phyloP scores from a whole-genome alignment of 2,797 vertebrate genomes.

The Thunnus albacares region DNA sequence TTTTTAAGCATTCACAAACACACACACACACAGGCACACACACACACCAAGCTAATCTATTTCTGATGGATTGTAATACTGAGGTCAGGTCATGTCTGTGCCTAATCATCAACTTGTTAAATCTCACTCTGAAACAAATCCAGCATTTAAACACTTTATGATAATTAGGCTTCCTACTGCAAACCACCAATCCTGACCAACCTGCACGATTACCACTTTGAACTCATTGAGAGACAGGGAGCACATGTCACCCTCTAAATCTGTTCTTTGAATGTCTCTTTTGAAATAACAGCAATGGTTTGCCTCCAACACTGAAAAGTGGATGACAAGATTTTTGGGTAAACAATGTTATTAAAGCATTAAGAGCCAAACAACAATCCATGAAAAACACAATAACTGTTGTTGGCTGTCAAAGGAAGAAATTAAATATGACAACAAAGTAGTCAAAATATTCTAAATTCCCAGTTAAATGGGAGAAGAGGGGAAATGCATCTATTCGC shows the following conservation, averaged over 20 bases:
- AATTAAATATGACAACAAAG: background rate
- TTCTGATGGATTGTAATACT: conserved; percentile 65
- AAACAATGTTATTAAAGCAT: conserved; percentile 10
- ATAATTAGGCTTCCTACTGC: conserved; percentile 52
- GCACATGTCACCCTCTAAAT: conserved; percentile 26
- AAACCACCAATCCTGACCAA: conserved; percentile 47
- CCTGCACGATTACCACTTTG: conserved; percentile 47
- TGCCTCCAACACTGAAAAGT: background rate
- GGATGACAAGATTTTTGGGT: background rate
- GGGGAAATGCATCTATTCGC: background rate
- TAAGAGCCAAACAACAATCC: background rate
- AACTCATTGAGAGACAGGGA: conserved; percentile 44
- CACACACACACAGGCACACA: conserved; percentile 11
- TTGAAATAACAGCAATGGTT: conserved; percentile 8
- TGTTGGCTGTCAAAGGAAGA: background rate
- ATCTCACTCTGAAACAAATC: conserved; percentile 65
- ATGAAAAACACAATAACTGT: background rate
- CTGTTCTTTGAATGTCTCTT: conserved; percentile 26
- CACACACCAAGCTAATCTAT: conserved; percentile 49
- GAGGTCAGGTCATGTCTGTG: conserved; percentile 66
- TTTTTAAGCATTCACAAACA: conserved; percentile 38
- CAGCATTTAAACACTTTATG: conserved; percentile 68
- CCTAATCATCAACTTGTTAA: conserved; percentile 73
- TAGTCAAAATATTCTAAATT: background rate
- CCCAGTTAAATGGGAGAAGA: background rate